phyloP scores from a whole-genome alignment of 2,113 vertebrate species.

The Tyto alba region DNA sequence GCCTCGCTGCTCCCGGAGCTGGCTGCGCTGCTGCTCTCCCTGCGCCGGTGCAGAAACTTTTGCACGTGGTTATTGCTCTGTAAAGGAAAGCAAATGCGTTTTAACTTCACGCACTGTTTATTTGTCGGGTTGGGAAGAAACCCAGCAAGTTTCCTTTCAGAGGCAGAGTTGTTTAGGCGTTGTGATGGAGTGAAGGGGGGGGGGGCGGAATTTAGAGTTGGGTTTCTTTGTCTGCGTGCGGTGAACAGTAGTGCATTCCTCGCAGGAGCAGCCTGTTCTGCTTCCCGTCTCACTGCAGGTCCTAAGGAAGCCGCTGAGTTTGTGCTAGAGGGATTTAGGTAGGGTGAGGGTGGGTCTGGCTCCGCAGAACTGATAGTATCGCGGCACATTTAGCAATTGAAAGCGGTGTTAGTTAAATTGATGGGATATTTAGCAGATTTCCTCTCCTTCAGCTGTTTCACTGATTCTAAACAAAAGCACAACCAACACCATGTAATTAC shows the following conservation, averaged over 20 bases:
- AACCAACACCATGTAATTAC: not conserved
- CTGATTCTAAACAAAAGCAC: not conserved
- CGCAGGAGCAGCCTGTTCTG: not conserved
- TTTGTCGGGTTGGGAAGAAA: not conserved
- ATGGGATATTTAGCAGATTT: not conserved
- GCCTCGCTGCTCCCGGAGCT: not conserved
- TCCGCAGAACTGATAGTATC: not conserved
- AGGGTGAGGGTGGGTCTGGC: not conserved
- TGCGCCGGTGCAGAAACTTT: not conserved
- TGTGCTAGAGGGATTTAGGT: not conserved
- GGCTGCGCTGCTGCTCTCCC: not conserved
- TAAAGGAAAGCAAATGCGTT: not conserved
- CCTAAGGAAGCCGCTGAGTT: not conserved
- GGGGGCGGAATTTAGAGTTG: not conserved
- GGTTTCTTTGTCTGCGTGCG: slow-evolving; percentile 13
- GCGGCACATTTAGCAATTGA: not conserved
- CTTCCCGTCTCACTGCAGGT: not conserved
- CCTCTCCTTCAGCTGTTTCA: not conserved
- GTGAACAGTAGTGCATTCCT: not conserved
- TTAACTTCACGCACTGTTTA: not conserved
- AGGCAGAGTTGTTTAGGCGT: not conserved
- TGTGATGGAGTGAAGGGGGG: not conserved
- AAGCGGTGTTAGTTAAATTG: not conserved
- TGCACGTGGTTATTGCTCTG: not conserved
- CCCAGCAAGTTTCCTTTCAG: not conserved